Conservation (phyloP, 2,113 vertebrate genomes). For the Thalassoma bifasciatum region DNA sequence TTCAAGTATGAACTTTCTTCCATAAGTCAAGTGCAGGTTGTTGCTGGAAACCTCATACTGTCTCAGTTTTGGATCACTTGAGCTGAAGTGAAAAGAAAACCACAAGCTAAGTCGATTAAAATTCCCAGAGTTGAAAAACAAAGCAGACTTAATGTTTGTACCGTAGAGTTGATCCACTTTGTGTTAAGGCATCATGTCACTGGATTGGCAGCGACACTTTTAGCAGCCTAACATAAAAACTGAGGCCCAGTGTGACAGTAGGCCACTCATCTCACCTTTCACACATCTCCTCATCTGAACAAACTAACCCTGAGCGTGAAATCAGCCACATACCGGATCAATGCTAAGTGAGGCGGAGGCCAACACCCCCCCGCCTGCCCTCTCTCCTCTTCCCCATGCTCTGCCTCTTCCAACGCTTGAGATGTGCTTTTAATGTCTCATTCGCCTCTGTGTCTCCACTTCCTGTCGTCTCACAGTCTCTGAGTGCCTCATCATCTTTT, state of each 20-base stretch:
- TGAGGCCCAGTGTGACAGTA: slow-evolving; percentile 16
- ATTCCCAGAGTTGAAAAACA: too few species aligned
- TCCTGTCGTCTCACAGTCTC: slow-evolving; percentile 41
- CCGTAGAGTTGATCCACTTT: too few species aligned
- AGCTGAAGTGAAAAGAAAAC: too few species aligned
- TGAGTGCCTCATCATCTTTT: slow-evolving; percentile 61
- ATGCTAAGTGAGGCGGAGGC: neutral
- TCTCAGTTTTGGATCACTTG: too few species aligned
- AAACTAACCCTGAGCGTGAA: slow-evolving; percentile 27
- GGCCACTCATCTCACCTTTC: slow-evolving; percentile 41
- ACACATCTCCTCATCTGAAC: slow-evolving; percentile 17
- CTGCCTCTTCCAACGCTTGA: neutral
- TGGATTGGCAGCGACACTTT: slow-evolving; percentile 30
- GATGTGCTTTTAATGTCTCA: neutral
- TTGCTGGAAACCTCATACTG: too few species aligned
- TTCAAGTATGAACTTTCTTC: too few species aligned
- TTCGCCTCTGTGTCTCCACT: slow-evolving; percentile 24
- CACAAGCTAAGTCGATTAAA: too few species aligned
- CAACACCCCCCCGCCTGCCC: neutral
- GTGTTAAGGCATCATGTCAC: neutral
- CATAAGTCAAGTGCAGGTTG: too few species aligned
- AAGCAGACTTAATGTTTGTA: too few species aligned
- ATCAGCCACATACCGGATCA: slow-evolving; percentile 1
- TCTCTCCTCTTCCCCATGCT: neutral
- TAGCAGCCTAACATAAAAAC: slow-evolving; percentile 26